phyloP scores from a whole-genome alignment of 2,797 vertebrate genomes.

The Ciconia nigra region DNA sequence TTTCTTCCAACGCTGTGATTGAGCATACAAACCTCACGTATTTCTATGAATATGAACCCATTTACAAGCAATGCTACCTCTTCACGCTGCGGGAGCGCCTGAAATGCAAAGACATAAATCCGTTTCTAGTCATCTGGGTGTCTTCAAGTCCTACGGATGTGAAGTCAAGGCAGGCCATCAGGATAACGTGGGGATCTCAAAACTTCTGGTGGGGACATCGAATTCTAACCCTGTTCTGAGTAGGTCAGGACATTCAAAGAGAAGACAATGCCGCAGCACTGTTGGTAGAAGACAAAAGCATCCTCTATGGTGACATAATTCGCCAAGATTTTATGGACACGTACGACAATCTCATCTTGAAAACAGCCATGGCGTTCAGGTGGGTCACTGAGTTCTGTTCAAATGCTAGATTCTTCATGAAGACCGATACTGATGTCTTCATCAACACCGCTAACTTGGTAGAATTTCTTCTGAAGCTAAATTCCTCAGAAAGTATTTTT shows the following conservation, averaged over 20 bases:
- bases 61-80: slow-evolving; percentile 37
- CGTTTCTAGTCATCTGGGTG: slow-evolving; percentile 73
- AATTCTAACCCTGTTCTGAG: slow-evolving; percentile 65
- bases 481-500: slow-evolving; percentile 62
- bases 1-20: not conserved
- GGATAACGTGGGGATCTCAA: slow-evolving; percentile 63
- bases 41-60: slow-evolving; percentile 66
- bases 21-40: slow-evolving; percentile 45
- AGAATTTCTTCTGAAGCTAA: slow-evolving; percentile 61
- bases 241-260: slow-evolving; percentile 19
- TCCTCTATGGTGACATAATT: slow-evolving; percentile 71
- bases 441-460: slow-evolving; percentile 72
- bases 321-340: slow-evolving; percentile 70
- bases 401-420: slow-evolving; percentile 66
- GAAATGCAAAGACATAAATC: slow-evolving; percentile 12
- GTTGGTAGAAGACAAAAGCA: slow-evolving; percentile 65
- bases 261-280: not conserved
- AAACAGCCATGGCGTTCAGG: slow-evolving; percentile 74
- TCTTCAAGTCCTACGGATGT: slow-evolving; percentile 41
- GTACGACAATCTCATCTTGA: slow-evolving; percentile 72
- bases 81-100: slow-evolving; percentile 48
- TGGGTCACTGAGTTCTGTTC: slow-evolving; percentile 73
- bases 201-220: slow-evolving; percentile 64
- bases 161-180: slow-evolving; percentile 66
- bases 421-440: slow-evolving; percentile 69